A percentile compares a stretch with the other conserved stretches of the same genome.
Evolutionary conservation across 2,797 vertebrate genomes (phyloP).

Genomic region (Pterois miles): DNA sequence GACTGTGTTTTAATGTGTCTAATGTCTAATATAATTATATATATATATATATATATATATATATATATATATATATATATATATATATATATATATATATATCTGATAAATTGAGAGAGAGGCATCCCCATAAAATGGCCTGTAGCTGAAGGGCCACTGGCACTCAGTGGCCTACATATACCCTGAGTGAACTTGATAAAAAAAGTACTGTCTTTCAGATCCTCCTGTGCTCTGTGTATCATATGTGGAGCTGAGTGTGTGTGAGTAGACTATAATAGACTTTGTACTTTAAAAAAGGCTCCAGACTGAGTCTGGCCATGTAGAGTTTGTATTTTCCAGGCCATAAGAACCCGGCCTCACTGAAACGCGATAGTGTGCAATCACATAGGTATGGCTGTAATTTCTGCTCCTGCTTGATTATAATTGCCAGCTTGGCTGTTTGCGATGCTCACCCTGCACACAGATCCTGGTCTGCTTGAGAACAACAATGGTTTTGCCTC

Average conservation of each 20-base stretch:
- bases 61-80: too few species aligned
- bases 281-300: neutral
- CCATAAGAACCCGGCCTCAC: slow-evolving; percentile 9
- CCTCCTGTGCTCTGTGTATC: slow-evolving; percentile 9
- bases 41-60: too few species aligned
- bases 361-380: slow-evolving; percentile 71
- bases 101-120: neutral
- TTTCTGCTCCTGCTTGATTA: slow-evolving; percentile 74
- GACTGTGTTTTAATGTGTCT: too few species aligned
- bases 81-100: too few species aligned
- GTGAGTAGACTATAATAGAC: slow-evolving; percentile 19
- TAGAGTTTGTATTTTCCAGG: slow-evolving; percentile 35
- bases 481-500: slow-evolving; percentile 24
- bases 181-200: slow-evolving; percentile 50
- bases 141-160: slow-evolving; percentile 59
- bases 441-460: slow-evolving; percentile 51
- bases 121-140: slow-evolving; percentile 23
- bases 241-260: slow-evolving; percentile 34
- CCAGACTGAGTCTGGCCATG: slow-evolving; percentile 7
- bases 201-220: slow-evolving; percentile 31
- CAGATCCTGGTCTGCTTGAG: slow-evolving; percentile 1
- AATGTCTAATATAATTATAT: too few species aligned
- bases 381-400: slow-evolving; percentile 77
- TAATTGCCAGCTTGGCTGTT: slow-evolving; percentile 75
- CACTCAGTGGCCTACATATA: slow-evolving; percentile 73